phyloP scores from a whole-genome alignment of 64 coral and sea anemone genomes.

The Pachyseris speciosa region DNA sequence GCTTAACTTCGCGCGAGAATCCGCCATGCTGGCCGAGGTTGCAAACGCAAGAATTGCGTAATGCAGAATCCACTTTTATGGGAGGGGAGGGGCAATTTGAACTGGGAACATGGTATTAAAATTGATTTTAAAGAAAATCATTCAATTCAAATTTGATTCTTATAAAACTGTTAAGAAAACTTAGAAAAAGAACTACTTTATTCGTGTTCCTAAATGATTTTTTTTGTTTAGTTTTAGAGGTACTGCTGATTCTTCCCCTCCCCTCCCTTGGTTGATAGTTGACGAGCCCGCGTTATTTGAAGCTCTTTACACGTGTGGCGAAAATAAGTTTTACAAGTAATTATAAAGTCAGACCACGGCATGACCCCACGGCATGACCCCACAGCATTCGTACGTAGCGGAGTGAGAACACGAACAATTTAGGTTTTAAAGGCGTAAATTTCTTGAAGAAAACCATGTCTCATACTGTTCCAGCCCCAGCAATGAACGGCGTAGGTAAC shows the following conservation, averaged over 20 bases:
- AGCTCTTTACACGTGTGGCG: background rate
- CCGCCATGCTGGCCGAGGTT: slow-evolving; percentile 47
- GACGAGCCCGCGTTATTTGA: slow-evolving; percentile 10
- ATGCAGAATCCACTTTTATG: background rate
- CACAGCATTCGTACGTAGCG: too few relatives aligned
- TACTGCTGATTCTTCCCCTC: background rate
- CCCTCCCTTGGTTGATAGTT: background rate
- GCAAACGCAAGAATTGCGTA: background rate
- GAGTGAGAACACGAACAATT: background rate
- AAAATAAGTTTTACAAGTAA: background rate
- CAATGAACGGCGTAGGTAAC: slow-evolving; percentile 22
- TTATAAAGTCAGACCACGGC: too few relatives aligned
- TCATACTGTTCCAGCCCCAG: background rate
- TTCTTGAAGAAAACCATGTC: background rate
- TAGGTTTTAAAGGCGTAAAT: background rate
- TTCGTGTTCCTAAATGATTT: background rate
- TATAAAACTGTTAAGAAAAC: too few relatives aligned
- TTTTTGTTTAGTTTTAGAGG: background rate
- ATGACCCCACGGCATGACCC: too few relatives aligned
- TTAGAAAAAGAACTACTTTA: too few relatives aligned
- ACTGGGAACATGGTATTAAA: background rate
- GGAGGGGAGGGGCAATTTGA: background rate
- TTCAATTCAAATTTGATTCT: too few relatives aligned
- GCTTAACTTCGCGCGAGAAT: background rate
- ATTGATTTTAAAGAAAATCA: too few relatives aligned